These are phyloP conservation scores for Hydractinia echinata DNA, from an alignment of 30 jellyfish, hydroid and myxozoan genomes.

Conservation along the genomic window DNA sequence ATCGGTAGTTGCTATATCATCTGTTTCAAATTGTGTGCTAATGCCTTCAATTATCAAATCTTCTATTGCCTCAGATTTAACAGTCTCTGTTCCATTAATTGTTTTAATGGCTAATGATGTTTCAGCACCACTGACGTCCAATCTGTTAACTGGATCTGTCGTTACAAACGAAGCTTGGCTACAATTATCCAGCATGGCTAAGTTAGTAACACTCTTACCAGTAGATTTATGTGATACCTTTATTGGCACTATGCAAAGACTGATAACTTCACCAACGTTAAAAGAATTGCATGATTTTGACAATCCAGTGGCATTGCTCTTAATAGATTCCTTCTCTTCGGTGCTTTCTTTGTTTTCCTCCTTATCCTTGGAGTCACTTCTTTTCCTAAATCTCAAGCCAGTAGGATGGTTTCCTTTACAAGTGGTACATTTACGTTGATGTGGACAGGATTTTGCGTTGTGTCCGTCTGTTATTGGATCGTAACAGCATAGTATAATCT, in stretches of 20 bases:
- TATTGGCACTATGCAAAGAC: slow-evolving; percentile 36
- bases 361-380: neutral
- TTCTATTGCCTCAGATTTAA: neutral
- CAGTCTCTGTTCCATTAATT: neutral
- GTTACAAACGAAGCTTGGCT: slow-evolving; percentile 42
- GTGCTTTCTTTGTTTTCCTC: neutral
- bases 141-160: neutral
- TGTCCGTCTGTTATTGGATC: neutral
- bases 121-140: neutral
- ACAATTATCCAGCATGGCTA: slow-evolving; percentile 32
- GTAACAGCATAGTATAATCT: too few relatives aligned
- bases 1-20: slow-evolving; percentile 26
- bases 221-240: slow-evolving; percentile 7
- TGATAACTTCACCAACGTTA: too few relatives aligned
- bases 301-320: too few relatives aligned
- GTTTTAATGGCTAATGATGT: slow-evolving; percentile 15
- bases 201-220: neutral
- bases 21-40: neutral
- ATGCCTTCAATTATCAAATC: neutral
- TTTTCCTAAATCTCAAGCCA: slow-evolving; percentile 7
- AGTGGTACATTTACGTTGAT: slow-evolving; percentile 13
- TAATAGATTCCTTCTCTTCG: neutral
- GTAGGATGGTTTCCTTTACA: slow-evolving; percentile 30
- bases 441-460: slow-evolving; percentile 18
- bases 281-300: too few relatives aligned